Percentiles rank a stretch among this genome's conserved stretches.
Conservation (phyloP, 1,140 invertebrate species). For the Orchesella cincta region DNA sequence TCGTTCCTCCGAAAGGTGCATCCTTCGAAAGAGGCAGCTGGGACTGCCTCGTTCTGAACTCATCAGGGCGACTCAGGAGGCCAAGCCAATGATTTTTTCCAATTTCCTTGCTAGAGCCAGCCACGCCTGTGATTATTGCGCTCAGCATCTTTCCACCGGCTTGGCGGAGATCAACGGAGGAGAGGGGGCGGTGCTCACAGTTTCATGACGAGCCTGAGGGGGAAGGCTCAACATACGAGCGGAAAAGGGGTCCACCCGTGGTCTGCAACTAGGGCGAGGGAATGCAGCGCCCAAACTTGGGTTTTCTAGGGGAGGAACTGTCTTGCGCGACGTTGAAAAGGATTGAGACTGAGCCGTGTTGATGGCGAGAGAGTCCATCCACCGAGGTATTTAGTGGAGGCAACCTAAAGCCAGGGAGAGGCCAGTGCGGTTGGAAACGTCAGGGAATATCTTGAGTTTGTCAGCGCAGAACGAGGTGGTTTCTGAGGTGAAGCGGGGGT, state of each 20-base stretch:
- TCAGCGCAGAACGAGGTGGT: constrained; percentile 89
- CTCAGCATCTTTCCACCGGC: constrained; percentile 91
- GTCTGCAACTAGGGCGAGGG: constrained; percentile 92
- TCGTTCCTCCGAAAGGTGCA: constrained; percentile 93
- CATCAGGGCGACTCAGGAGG: constrained; percentile 83
- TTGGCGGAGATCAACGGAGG: constrained; percentile 90
- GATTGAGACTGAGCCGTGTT: constrained; percentile 91
- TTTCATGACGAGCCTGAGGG: constrained; percentile 84
- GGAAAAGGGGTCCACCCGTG: constrained; percentile 97
- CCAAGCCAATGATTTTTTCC: constrained; percentile 65
- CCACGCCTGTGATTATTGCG: constrained; percentile 96
- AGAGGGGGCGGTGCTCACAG: constrained; percentile 81
- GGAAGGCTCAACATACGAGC: constrained; percentile 92
- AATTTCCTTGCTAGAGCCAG: constrained; percentile 73
- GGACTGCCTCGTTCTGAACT: constrained; percentile 91
- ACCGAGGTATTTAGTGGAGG: constrained; percentile 85
- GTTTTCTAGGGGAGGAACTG: constrained; percentile 81
- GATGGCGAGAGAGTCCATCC: constrained; percentile 87
- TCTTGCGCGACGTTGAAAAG: constrained; percentile 92
- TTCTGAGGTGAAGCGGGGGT: constrained; percentile 84
- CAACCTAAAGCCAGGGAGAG: constrained; percentile 91
- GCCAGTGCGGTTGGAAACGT: constrained; percentile 85
- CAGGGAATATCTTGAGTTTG: constrained; percentile 80
- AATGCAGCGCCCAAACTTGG: constrained; percentile 96
- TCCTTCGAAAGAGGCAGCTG: constrained; percentile 93